Evolutionary conservation across 2,797 vertebrate genomes (phyloP), one percentile per base, ranked within the genome.

Genomic region (Acomys russatus): DNA sequence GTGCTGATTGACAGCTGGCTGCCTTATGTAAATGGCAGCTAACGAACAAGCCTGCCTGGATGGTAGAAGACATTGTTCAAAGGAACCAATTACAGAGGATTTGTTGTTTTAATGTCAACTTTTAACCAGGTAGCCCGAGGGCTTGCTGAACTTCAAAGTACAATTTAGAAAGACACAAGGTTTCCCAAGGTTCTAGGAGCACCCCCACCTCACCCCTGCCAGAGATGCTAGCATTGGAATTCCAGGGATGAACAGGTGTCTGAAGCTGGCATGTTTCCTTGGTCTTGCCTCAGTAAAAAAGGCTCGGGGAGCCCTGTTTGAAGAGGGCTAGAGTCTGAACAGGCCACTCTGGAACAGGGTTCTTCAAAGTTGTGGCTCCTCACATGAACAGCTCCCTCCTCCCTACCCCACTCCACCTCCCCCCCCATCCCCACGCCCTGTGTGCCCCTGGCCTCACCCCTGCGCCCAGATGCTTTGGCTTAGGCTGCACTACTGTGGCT

Each of bases 71-170:
- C 97, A 91, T 93, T 97, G 97, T 96, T 98, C 98, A 98, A 98
- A 98, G 96, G 97, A 98, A 98, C 97, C 95, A 98, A 98, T 98
- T 98, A 98, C 87, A 97, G 98, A 98, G 98, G 97, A 95, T 98
- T 98, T 98, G 76, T 98, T 98, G 96, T 59, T 68, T 85, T 64
- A 97, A 97, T 97, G 98, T 98, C 98, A 98, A 99, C 98, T 97
- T 98, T 97, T 97, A 98, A 97, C 97, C 97, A 97, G 33, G 30
- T 98, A 98, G 98, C 98, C 98, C 61, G 61, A 97, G 98, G 98
- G 98, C 96, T 98, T 97, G 96, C 96, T 98, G 95, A 97, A 97
- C 98, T 97, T 98, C 94, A 98, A 98, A 98, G 97, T 97, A 97
- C 97, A 94, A 98, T 98, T 98, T 98, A 97, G 97, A 98, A 98